Conservation (phyloP, 2,888 invertebrate genomes). For the Oasisia sp. region DNA sequence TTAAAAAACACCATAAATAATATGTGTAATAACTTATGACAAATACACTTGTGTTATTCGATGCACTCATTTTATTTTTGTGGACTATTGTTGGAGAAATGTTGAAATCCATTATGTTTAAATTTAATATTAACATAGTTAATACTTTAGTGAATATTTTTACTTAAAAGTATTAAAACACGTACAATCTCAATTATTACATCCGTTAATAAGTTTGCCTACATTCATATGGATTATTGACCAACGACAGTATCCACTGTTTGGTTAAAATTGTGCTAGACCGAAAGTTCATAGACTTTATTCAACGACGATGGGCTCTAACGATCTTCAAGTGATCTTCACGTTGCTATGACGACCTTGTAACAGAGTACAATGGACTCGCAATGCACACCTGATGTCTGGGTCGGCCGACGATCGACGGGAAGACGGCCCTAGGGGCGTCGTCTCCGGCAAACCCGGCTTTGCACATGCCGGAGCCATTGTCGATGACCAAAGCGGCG, state of each 20-base stretch:
- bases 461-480: conserved; percentile 74
- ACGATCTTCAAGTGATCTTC: too few relatives aligned
- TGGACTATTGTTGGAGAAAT: too few relatives aligned
- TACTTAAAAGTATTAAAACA: too few relatives aligned
- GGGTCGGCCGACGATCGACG: conserved; percentile 82
- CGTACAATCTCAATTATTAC: neutral
- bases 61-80: neutral
- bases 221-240: neutral
- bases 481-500: conserved; percentile 75
- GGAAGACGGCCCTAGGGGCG: conserved; percentile 84
- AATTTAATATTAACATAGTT: neutral
- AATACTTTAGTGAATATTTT: too few relatives aligned
- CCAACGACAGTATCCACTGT: neutral
- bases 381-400: conserved; percentile 70
- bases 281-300: neutral
- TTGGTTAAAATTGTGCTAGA: neutral
- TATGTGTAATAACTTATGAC: neutral
- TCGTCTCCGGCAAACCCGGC: conserved; percentile 82
- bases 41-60: neutral
- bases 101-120: neutral
- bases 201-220: neutral
- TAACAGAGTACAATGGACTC: neutral
- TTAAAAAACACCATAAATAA: neutral
- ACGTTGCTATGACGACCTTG: neutral
- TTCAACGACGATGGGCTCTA: neutral